These are phyloP conservation scores for Morone chrysops DNA, from an alignment of 2,113 vertebrate genomes.

Conservation along the genomic window DNA sequence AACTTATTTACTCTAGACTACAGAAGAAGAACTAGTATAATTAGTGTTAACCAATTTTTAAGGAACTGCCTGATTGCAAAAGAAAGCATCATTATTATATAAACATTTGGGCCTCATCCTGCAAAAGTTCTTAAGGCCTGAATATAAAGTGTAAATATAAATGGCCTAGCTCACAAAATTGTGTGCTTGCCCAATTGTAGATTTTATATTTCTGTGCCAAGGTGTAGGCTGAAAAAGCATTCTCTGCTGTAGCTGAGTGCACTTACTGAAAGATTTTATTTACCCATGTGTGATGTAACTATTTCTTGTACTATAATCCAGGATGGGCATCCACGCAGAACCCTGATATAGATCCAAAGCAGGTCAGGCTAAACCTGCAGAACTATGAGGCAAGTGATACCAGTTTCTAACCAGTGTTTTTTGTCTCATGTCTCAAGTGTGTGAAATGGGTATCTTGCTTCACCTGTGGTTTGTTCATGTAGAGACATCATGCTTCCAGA, in stretches of 20 bases:
- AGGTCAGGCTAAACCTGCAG: not conserved
- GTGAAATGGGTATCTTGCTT: not conserved
- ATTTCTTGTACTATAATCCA: constrained; percentile 10
- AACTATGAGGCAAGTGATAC: not conserved
- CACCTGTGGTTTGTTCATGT: constrained; percentile 47
- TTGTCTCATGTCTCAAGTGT: constrained; percentile 5
- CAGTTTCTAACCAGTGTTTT: constrained; percentile 4
- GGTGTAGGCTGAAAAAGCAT: constrained; percentile 39
- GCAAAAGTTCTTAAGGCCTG: constrained; percentile 19
- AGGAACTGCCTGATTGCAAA: constrained; percentile 11
- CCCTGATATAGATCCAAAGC: not conserved
- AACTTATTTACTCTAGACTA: constrained; percentile 12
- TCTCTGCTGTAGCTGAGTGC: constrained; percentile 15
- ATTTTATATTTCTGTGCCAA: constrained; percentile 36
- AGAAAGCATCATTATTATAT: constrained; percentile 1
- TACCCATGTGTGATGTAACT: constrained; percentile 21
- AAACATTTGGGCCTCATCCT: constrained; percentile 12
- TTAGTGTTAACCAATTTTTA: constrained; percentile 16
- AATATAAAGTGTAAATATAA: constrained; percentile 32
- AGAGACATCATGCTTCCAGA: constrained; percentile 22
- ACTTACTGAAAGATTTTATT: constrained; percentile 30
- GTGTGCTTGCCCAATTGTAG: constrained; percentile 20
- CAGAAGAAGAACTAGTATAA: not conserved
- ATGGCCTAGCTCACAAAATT: constrained; percentile 21
- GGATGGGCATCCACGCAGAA: not conserved